Conservation (phyloP, 2,113 vertebrate species). For the Chaetodon auriga region DNA sequence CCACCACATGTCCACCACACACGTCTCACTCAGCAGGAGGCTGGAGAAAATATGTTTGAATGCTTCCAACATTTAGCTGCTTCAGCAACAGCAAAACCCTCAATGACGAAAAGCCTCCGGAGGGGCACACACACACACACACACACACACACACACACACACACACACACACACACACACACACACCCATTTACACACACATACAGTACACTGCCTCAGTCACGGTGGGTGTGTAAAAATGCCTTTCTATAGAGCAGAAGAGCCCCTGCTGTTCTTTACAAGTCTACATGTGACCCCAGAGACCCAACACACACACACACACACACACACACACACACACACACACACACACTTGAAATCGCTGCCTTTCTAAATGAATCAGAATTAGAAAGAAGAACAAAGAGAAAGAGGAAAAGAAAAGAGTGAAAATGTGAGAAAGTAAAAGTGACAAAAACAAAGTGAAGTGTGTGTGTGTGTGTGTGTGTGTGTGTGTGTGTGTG, state of each 20-base stretch:
- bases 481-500: not conserved
- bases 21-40: not conserved
- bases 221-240: not conserved
- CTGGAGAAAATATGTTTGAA: too few relatives aligned
- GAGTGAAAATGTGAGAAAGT: not conserved
- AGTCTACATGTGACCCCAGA: constrained; percentile 25
- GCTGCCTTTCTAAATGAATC: constrained; percentile 19
- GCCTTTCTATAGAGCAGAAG: constrained; percentile 20
- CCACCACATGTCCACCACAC: not conserved
- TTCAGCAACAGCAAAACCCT: not conserved
- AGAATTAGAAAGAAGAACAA: constrained; percentile 8
- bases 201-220: constrained; percentile 1
- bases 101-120: too few relatives aligned
- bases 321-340: constrained; percentile 21
- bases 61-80: not conserved
- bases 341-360: not conserved
- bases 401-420: constrained; percentile 2
- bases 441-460: not conserved
- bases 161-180: constrained; percentile 9
- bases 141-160: constrained; percentile 16
- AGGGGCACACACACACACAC: not conserved
- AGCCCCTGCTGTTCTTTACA: constrained; percentile 39
- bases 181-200: constrained; percentile 13
- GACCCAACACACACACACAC: constrained; percentile 13
- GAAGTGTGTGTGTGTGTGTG: constrained; percentile 8